Evolutionary conservation across 2,888 invertebrate genomes (phyloP), one percentile per base, ranked within the genome.

Genomic region (Heliconius erato): DNA sequence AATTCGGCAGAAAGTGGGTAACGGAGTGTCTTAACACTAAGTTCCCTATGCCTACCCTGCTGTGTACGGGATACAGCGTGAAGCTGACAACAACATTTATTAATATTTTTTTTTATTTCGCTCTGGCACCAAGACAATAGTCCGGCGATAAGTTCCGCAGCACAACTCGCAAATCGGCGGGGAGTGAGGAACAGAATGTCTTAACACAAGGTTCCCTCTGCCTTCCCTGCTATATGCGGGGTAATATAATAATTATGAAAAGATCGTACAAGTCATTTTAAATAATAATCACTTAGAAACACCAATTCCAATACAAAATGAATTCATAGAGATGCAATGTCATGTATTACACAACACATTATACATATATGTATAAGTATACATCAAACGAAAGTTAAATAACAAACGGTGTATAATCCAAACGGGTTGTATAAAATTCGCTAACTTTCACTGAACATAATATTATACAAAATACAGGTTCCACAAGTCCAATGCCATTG

Each of bases 401-500:
- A 94, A 95, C 91, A 89, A 80, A 82, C 83, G 86, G 88, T 89
- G 85, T 90, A 90, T 91, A 92, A 92, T 84, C 86, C 85, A 91
- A 91, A 87, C 93, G 87, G 92, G 93, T 94, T 92, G 85, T 86
- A 88, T 90, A 90, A 93, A 91, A 90, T 91, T 90, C 85, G 86
- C 84, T 86, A 84, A 94, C 95, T 95, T 95, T 95, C 95, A 94
- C 95, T 93, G 85, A 87, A 91, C 91, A 91, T 90, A 93, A 92
- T 89, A 86, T 76, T 83, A 80, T 79, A 80, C 69, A 59, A 81
- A 92, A 90, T 92, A 93, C 94, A 94, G 94, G 93, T 91, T 91
- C 86, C 87, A 88, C 89, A 85, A 86, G 84, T 86, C 80, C 85
- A 83, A 83, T 85, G 83, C 83, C 82, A 85, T 83, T 85, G 85